Base-by-base conservation (phyloP, 2,888 invertebrate genomes). In the Volucella zonaria region DNA sequence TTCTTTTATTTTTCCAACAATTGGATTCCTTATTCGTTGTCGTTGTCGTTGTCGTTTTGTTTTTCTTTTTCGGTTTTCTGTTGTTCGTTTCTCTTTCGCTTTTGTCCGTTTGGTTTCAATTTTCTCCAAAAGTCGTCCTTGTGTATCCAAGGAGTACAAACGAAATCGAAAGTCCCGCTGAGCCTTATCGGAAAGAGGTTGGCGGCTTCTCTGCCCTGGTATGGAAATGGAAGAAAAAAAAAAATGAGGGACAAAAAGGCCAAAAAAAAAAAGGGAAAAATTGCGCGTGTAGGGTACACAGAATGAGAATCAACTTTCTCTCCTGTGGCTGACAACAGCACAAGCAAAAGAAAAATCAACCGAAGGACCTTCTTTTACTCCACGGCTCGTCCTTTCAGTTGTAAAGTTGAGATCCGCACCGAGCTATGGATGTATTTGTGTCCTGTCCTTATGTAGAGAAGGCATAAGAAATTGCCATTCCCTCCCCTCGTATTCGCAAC, bases 91-190 rank as follows among this genome's bases (percentile, higher is more conserved):
- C 56, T 45, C 9, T 74, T 68, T 79, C 47, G 47, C 56, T 52
- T n/a, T 58, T 82, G 31, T 70, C 52, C 73, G 56, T 47, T 70
- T 47, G 23, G 54, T 54, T 54, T 61, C 62, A 43, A 47, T 52
- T 73, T 61, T 70, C 23, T 31, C 64, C 49, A 82, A 73, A 61
- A 77, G 61, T 71, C 58, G 82, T 83, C 79, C 74, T 83, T 83
- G 74, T 75, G 67, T 78, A 66, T 54, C 74, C 70, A 68, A 83
- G 82, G 79, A 83, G 79, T 66, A 79, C 52, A 75, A 79, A 70
- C 51, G 79, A 83, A 83, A 83, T 83, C 75, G 83, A 83, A 83
- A 83, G 83, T 83, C 83, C 80, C 80, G 75, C 79, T 83, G 83
- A 83, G 82, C 77, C 76, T 73, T 77, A 61, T 67, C 49, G 56